Conservation (phyloP, 2,888 invertebrate species). For the Brachyptera putata region DNA sequence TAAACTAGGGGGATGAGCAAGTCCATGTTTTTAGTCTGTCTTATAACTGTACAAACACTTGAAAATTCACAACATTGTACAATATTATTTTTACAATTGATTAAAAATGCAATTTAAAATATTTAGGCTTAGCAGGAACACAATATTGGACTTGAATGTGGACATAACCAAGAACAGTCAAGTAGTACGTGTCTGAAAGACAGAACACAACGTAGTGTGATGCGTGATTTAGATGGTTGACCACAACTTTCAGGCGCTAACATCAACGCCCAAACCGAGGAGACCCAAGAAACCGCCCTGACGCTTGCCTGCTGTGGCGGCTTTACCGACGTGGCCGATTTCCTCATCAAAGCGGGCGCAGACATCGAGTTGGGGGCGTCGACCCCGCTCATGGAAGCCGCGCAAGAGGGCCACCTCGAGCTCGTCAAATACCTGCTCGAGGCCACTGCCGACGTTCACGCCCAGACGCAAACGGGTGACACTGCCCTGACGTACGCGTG, state of each 20-base stretch:
- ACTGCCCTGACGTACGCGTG: slow-evolving; percentile 96
- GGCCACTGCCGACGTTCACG: slow-evolving; percentile 85
- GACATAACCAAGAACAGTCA: too few species aligned
- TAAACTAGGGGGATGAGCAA: too few species aligned
- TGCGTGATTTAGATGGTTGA: too few species aligned
- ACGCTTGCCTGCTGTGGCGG: slow-evolving; percentile 93
- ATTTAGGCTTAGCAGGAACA: too few species aligned
- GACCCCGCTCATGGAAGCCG: slow-evolving; percentile 97
- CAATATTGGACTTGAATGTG: too few species aligned
- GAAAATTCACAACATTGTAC: too few species aligned
- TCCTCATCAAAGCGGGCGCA: slow-evolving; percentile 91
- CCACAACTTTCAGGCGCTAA: slow-evolving; percentile 74
- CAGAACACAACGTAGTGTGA: too few species aligned
- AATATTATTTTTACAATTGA: too few species aligned
- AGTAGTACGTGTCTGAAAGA: too few species aligned
- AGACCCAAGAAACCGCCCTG: slow-evolving; percentile 94
- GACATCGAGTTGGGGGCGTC: slow-evolving; percentile 93
- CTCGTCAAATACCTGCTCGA: slow-evolving; percentile 74
- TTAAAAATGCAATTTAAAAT: too few species aligned
- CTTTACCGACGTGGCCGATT: slow-evolving; percentile 92
- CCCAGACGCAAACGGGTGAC: slow-evolving; percentile 91
- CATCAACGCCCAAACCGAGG: slow-evolving; percentile 97
- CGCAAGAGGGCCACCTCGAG: slow-evolving; percentile 95
- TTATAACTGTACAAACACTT: too few species aligned
- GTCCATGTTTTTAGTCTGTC: too few species aligned